Conservation (phyloP, 2,797 vertebrate genomes). For the Sparidentex hasta region DNA sequence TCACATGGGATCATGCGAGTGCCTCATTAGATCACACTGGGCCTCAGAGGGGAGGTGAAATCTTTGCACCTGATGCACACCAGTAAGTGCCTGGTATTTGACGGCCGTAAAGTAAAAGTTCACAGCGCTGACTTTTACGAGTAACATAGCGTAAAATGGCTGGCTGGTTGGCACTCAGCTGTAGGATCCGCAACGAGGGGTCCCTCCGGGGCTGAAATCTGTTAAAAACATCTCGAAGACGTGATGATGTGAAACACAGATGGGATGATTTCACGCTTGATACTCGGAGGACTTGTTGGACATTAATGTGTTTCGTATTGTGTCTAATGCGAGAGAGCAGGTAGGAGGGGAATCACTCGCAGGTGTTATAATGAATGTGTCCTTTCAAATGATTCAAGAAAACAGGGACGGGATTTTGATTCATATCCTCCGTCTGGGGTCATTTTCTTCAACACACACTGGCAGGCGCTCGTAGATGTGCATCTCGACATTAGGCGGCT, state of each 20-base stretch:
- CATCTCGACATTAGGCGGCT: constrained; percentile 23
- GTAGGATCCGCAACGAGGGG: constrained; percentile 13
- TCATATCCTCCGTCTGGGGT: background rate
- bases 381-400: background rate
- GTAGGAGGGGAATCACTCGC: background rate
- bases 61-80: constrained; percentile 8
- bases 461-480: background rate
- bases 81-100: constrained; percentile 41
- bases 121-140: constrained; percentile 40
- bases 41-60: constrained; percentile 3
- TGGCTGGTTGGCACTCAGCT: constrained; percentile 33
- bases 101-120: constrained; percentile 30
- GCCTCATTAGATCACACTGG: constrained; percentile 16
- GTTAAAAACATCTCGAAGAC: constrained; percentile 24
- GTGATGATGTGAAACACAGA: constrained; percentile 46
- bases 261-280: constrained; percentile 45
- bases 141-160: constrained; percentile 29
- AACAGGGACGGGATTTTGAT: background rate
- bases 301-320: constrained; percentile 25
- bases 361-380: background rate
- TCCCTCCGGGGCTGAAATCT: constrained; percentile 33
- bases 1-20: constrained; percentile 14
- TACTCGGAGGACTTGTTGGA: constrained; percentile 12
- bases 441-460: background rate
- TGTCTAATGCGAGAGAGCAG: constrained; percentile 11